Evolutionary conservation across 37 sponge, comb jelly and placozoan species (phyloP).

Genomic region (Dysidea cf. avara): DNA sequence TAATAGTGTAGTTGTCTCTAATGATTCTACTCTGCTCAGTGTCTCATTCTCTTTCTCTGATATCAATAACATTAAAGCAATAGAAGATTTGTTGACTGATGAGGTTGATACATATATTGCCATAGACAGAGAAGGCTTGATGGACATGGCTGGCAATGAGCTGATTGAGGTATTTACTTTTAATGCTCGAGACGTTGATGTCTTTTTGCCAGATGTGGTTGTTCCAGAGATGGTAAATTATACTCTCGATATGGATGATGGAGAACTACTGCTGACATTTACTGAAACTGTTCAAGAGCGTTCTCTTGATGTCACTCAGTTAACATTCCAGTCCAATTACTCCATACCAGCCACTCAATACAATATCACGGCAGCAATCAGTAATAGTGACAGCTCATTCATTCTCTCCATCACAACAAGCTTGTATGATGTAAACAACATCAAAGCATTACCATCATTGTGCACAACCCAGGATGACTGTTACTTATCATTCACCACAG

Average conservation of each 20-base stretch:
- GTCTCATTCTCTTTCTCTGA: slow-evolving; percentile 69
- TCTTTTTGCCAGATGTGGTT: slow-evolving; percentile 47
- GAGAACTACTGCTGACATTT: slow-evolving; percentile 62
- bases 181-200: slow-evolving; percentile 37
- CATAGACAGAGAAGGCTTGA: slow-evolving; percentile 64
- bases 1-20: slow-evolving; percentile 36
- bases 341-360: slow-evolving; percentile 18
- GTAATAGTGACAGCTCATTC: slow-evolving; percentile 37
- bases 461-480: slow-evolving; percentile 66
- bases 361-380: slow-evolving; percentile 61
- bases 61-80: slow-evolving; percentile 76
- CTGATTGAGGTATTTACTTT: slow-evolving; percentile 45
- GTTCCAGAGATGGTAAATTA: slow-evolving; percentile 59
- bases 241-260: slow-evolving; percentile 74
- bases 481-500: slow-evolving; percentile 66
- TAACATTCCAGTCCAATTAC: slow-evolving; percentile 43
- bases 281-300: slow-evolving; percentile 77
- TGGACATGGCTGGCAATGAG: slow-evolving; percentile 77
- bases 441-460: slow-evolving; percentile 55
- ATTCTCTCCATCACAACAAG: slow-evolving; percentile 51
- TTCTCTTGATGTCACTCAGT: slow-evolving; percentile 66
- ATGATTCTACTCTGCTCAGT: slow-evolving; percentile 57
- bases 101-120: slow-evolving; percentile 55
- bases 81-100: slow-evolving; percentile 58
- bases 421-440: slow-evolving; percentile 64